Evolutionary conservation across 2,888 invertebrate genomes (phyloP).

Genomic region (Catocala fraxini): DNA sequence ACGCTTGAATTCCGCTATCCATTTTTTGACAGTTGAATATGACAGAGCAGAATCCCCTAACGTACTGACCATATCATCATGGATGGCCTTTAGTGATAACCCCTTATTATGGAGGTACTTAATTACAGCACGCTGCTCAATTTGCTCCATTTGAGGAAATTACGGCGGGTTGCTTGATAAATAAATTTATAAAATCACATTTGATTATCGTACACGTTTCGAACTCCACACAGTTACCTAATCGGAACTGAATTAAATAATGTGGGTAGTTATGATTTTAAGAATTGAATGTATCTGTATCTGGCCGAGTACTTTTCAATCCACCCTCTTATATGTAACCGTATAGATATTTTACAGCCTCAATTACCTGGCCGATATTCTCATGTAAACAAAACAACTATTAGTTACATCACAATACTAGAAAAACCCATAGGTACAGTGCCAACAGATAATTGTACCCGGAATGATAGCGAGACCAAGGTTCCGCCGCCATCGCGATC

Average conservation of each 20-base stretch:
- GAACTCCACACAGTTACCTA: neutral
- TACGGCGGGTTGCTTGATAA: neutral
- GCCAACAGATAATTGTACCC: constrained; percentile 8
- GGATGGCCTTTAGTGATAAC: neutral
- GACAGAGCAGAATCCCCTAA: too few relatives aligned
- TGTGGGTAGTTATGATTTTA: constrained; percentile 2
- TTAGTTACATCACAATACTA: constrained; percentile 6
- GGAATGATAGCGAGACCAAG: constrained; percentile 14
- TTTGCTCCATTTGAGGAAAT: constrained; percentile 6
- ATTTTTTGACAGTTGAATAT: too few relatives aligned
- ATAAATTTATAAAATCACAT: neutral
- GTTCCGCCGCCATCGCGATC: constrained; percentile 10
- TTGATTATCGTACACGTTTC: constrained; percentile 1
- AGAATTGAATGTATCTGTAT: neutral
- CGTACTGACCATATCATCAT: too few relatives aligned
- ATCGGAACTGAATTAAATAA: constrained; percentile 3
- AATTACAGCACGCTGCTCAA: neutral
- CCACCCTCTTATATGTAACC: too few relatives aligned
- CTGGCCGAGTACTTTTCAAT: too few relatives aligned
- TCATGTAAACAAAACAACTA: neutral
- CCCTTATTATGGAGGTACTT: constrained; percentile 2
- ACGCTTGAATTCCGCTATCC: too few relatives aligned
- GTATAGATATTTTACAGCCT: too few relatives aligned
- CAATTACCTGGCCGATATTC: too few relatives aligned
- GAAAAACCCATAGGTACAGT: constrained; percentile 12